Evolutionary conservation across 1,140 invertebrate species (phyloP), one percentile per base, ranked within the genome.

Genomic region (Drosophila fuyamai): DNA sequence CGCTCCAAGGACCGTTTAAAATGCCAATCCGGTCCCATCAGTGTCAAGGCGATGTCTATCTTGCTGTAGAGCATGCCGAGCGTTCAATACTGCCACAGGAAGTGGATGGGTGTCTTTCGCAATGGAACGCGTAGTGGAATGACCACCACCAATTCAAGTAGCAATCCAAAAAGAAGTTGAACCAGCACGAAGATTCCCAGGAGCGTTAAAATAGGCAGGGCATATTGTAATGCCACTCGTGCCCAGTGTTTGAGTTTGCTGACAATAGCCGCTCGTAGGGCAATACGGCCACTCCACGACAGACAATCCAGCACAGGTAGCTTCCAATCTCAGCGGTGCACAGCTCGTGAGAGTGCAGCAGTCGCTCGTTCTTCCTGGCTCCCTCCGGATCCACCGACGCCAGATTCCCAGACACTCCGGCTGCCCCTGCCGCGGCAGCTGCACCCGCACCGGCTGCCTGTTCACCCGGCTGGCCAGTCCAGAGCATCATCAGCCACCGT

Each of bases 21-120:
- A 91, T 96, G 96, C 96, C 98, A 99, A 91, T 99, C 98, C 0
- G 98, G 98, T 0, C 98, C 98, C 97, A 99, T 99, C 95, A 99
- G 97, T 0, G 97, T 98, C 4, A 99, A 93, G 1, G 98, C 98
- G 81, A 97, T 98, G n/a, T 98, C 96, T 63, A 99, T 99, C 94
- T 99, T 99, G 2, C 98, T 98, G 91, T 99, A 99, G 0, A 99
- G 93, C 7, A 99, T 97, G 10, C 99, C 98, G 5, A 99, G 93
- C 0, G 98, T 98, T 98, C 98, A 99, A 93, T 99, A 97, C 94
- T 99, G 96, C 96, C 96, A 97, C n/a, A 98, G 95, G 91, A 98
- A 99, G 53, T 98, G 95, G 6, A 99, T 96, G 0, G 98, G 98
- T 14, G 98, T 98, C 93, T 99, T 98, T 81, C 97, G 95, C 4